A percentile compares a stretch with the other conserved stretches of the same genome.
These are phyloP conservation scores for Pseudocheirus occidentalis DNA, from an alignment of 2,797 vertebrate species.

Conservation along the genomic window DNA sequence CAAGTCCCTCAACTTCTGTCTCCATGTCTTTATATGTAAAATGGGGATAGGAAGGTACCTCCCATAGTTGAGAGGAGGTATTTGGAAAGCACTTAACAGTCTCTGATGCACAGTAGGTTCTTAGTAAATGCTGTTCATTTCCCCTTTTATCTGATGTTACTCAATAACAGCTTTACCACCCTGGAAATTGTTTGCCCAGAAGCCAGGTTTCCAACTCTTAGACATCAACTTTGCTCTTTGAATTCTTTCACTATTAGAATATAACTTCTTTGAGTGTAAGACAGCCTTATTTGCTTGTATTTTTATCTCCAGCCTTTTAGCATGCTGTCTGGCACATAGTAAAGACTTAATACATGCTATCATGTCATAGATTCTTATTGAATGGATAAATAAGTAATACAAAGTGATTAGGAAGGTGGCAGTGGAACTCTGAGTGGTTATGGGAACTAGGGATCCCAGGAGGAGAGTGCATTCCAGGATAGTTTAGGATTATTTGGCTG, in stretches of 20 bases:
- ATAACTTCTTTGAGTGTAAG: too few relatives aligned
- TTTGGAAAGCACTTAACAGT: too few relatives aligned
- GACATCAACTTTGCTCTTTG: neutral
- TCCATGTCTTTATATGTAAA: neutral
- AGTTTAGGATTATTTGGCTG: neutral
- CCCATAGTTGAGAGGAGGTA: too few relatives aligned
- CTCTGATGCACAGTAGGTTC: too few relatives aligned
- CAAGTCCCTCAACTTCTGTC: neutral
- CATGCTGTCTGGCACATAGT: neutral
- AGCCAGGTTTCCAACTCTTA: neutral
- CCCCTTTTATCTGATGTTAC: neutral
- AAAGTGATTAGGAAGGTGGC: neutral
- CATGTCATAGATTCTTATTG: neutral
- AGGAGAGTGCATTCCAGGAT: neutral
- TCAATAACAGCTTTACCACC: neutral
- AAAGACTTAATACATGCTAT: neutral
- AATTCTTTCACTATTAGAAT: too few relatives aligned
- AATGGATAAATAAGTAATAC: neutral
- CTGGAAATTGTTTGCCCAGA: neutral
- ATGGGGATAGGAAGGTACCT: neutral
- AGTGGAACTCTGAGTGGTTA: neutral
- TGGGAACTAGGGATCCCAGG: neutral
- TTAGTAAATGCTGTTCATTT: too few relatives aligned
- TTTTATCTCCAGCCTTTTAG: too few relatives aligned
- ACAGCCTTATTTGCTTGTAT: too few relatives aligned